A percentile compares a stretch with the other conserved stretches of the same genome.
Evolutionary conservation across 2,113 vertebrate genomes (phyloP).

Genomic region (Alectura lathami): DNA sequence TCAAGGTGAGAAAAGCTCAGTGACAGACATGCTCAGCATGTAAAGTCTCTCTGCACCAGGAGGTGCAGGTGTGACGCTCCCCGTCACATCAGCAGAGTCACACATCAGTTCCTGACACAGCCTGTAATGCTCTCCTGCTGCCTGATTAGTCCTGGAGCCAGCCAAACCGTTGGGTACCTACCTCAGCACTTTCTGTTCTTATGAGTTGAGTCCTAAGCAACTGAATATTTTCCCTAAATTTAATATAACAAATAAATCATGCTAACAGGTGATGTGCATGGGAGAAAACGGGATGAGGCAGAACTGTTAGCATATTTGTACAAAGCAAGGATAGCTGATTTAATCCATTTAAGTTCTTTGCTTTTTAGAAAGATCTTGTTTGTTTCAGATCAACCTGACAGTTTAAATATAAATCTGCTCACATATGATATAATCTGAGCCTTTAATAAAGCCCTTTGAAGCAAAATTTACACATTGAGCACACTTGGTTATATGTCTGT

Average conservation of each 20-base stretch:
- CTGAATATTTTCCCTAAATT: neutral
- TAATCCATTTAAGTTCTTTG: neutral
- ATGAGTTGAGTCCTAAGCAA: neutral
- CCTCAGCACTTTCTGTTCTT: neutral
- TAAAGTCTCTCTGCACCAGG: neutral
- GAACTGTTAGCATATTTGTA: neutral
- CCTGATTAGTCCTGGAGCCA: neutral
- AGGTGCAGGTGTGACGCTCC: neutral
- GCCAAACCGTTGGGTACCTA: neutral
- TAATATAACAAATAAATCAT: neutral
- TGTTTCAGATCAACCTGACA: neutral
- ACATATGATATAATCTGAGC: neutral
- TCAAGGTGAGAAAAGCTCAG: neutral
- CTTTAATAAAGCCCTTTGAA: slow-evolving; percentile 17
- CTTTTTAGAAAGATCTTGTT: slow-evolving; percentile 28
- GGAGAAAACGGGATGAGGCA: neutral
- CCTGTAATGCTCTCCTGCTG: neutral
- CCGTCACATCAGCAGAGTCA: neutral
- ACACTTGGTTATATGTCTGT: neutral
- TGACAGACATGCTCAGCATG: neutral
- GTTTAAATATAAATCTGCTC: neutral
- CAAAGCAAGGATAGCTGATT: neutral
- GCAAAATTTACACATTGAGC: neutral
- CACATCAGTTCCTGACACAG: neutral
- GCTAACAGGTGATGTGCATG: neutral